Conservation (phyloP, 2,888 invertebrate species). For the Caenorhabditis panamensis region DNA sequence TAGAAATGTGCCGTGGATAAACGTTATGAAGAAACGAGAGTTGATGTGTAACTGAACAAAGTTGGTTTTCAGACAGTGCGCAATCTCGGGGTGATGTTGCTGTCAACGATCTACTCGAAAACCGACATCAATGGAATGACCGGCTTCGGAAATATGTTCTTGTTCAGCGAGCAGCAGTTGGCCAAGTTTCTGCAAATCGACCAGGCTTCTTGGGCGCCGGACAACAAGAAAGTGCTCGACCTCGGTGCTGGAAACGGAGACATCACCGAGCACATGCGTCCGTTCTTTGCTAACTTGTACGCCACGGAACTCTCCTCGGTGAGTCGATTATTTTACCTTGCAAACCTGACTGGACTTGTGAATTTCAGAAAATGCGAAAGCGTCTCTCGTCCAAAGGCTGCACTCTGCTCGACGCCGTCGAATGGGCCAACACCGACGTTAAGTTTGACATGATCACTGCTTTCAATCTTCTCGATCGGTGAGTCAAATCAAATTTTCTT, state of each 20-base stretch:
- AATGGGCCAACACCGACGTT: conserved; percentile 68
- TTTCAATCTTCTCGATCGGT: conserved; percentile 93
- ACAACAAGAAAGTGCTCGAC: conserved; percentile 85
- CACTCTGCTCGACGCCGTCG: conserved; percentile 84
- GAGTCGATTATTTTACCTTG: neutral
- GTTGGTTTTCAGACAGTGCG: conserved; percentile 89
- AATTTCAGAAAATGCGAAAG: conserved; percentile 87
- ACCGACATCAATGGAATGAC: conserved; percentile 94
- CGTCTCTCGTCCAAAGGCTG: conserved; percentile 88
- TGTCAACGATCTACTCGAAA: conserved; percentile 92
- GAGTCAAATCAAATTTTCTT: neutral
- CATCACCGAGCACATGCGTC: conserved; percentile 89
- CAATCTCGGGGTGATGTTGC: conserved; percentile 89
- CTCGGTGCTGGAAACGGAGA: conserved; percentile 97
- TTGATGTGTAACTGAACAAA: neutral
- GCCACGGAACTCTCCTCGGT: conserved; percentile 92
- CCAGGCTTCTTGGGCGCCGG: conserved; percentile 52
- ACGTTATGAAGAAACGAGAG: too few relatives aligned
- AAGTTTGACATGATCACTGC: conserved; percentile 88
- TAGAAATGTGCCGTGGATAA: too few relatives aligned
- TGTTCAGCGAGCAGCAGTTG: conserved; percentile 91
- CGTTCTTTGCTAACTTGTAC: conserved; percentile 86
- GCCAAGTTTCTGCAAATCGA: conserved; percentile 84
- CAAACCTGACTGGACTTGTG: neutral
- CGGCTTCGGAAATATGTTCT: conserved; percentile 92